These are phyloP conservation scores for Anomalospiza imberbis DNA, from an alignment of 2,797 vertebrate genomes.

Conservation along the genomic window DNA sequence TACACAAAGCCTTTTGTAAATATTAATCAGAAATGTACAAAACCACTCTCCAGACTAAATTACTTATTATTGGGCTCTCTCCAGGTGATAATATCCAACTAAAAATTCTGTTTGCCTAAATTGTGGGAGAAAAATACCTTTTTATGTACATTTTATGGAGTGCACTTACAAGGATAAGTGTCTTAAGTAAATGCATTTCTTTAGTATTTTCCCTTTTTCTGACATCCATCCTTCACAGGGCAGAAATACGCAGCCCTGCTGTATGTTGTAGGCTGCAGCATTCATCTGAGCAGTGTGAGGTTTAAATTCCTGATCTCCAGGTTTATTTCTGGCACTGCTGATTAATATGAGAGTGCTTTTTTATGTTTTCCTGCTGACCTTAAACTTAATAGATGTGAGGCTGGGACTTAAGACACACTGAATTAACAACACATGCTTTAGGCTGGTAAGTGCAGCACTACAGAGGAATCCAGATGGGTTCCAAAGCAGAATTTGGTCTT, in stretches of 20 bases:
- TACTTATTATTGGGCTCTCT: conserved; percentile 67
- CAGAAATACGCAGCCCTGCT: conserved; percentile 4
- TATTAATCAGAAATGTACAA: conserved; percentile 71
- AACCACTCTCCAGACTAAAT: conserved; percentile 59
- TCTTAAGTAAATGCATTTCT: conserved; percentile 33
- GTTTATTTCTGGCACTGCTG: conserved; percentile 37
- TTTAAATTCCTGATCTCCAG: conserved; percentile 25
- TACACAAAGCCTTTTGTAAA: conserved; percentile 75
- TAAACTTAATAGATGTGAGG: conserved; percentile 15
- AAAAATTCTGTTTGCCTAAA: conserved; percentile 64
- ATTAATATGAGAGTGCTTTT: conserved; percentile 32
- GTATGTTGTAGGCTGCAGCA: conserved; percentile 42
- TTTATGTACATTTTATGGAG: conserved; percentile 29
- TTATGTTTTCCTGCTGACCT: conserved; percentile 36
- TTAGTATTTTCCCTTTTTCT: neutral
- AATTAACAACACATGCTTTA: conserved; percentile 36
- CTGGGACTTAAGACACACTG: neutral
- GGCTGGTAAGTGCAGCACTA: conserved; percentile 16
- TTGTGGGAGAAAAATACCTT: conserved; percentile 48
- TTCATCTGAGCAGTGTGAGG: conserved; percentile 34
- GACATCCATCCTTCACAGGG: neutral
- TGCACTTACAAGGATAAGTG: conserved; percentile 7
- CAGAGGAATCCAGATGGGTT: conserved; percentile 13
- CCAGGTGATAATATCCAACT: conserved; percentile 69
- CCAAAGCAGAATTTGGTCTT: neutral